Evolutionary conservation across 2,888 invertebrate genomes (phyloP).

Genomic region (Argyra leucocephala): DNA sequence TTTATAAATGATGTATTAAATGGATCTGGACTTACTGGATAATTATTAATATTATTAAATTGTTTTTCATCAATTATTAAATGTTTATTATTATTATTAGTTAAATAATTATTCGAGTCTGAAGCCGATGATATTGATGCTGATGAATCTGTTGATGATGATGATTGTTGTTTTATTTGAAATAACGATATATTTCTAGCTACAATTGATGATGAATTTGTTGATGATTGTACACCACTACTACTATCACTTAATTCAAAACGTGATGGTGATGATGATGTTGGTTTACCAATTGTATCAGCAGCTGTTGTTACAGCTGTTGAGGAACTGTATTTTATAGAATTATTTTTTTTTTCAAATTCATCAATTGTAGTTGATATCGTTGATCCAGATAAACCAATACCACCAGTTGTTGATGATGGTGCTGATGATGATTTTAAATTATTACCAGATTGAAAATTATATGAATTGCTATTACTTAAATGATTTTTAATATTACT

Average conservation of each 20-base stretch:
- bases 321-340: background rate
- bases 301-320: background rate
- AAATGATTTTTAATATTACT: conserved; percentile 12
- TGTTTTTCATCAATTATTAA: conserved; percentile 15
- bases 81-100: conserved; percentile 35
- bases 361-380: background rate
- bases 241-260: background rate
- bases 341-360: background rate
- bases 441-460: background rate
- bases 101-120: conserved; percentile 33
- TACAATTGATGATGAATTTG: conserved; percentile 23
- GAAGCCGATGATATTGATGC: conserved; percentile 28
- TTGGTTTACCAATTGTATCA: conserved; percentile 14
- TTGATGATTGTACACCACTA: background rate
- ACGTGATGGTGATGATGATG: conserved; percentile 19
- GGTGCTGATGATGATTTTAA: background rate
- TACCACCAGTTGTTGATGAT: background rate
- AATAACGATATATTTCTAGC: conserved; percentile 27
- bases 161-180: conserved; percentile 22
- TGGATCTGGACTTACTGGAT: conserved; percentile 31
- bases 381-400: no score
- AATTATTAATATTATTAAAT: conserved; percentile 11
- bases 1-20: conserved; percentile 12
- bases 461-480: conserved; percentile 17
- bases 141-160: conserved; percentile 24